Conservation (phyloP, 2,797 vertebrate genomes). For the Phylloscopus collybita region DNA sequence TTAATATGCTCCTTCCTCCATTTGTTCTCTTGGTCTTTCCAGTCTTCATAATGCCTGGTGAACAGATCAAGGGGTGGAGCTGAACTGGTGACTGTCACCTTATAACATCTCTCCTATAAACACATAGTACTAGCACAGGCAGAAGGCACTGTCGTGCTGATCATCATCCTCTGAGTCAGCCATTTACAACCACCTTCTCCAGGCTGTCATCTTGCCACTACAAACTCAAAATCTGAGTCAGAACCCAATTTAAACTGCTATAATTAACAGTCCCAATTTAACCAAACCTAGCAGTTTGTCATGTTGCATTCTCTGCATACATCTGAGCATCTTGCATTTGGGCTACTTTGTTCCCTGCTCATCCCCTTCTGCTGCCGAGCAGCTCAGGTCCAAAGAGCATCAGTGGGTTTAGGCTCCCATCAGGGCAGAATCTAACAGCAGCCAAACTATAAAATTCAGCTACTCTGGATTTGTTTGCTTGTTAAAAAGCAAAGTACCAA, state of each 20-base stretch:
- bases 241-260: constrained; percentile 70
- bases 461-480: background rate
- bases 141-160: constrained; percentile 51
- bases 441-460: background rate
- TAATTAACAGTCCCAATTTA: constrained; percentile 71
- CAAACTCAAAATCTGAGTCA: constrained; percentile 67
- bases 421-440: background rate
- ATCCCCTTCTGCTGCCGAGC: background rate
- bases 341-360: constrained; percentile 14
- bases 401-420: background rate
- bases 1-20: constrained; percentile 33
- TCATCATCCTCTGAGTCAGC: constrained; percentile 63
- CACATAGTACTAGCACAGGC: constrained; percentile 59
- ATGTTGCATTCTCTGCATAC: constrained; percentile 39
- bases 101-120: constrained; percentile 52
- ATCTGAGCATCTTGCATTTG: constrained; percentile 43
- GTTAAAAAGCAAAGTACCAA: constrained; percentile 43
- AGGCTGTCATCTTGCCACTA: constrained; percentile 66
- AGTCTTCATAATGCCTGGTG: constrained; percentile 41
- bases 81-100: constrained; percentile 50
- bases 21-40: constrained; percentile 36
- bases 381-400: background rate
- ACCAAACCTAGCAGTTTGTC: constrained; percentile 66
- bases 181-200: constrained; percentile 71
- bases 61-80: constrained; percentile 58